Evolutionary conservation across 1,140 invertebrate genomes (phyloP).

Genomic region (Cydia fagiglandana): DNA sequence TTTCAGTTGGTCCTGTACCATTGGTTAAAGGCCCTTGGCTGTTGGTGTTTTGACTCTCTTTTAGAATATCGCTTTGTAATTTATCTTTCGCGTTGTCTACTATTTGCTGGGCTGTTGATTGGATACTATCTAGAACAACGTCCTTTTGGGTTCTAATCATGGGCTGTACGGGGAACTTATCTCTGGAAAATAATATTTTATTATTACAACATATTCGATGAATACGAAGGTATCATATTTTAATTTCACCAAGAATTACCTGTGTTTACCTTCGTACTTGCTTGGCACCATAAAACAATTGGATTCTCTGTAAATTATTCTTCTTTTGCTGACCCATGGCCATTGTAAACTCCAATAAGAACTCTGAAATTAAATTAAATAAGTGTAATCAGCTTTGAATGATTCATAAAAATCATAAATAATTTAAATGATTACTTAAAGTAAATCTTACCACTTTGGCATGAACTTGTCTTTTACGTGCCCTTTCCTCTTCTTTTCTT

Average conservation of each 20-base stretch:
- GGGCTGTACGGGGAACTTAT: conserved; percentile 27
- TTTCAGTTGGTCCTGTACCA: not conserved
- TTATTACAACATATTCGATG: conserved; percentile 31
- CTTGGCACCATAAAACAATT: conserved; percentile 65
- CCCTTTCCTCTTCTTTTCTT: conserved; percentile 42
- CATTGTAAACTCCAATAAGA: conserved; percentile 59
- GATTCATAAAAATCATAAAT: not conserved
- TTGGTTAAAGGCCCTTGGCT: not conserved
- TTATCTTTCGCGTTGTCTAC: not conserved
- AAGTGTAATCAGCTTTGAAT: not conserved
- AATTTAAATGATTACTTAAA: not conserved
- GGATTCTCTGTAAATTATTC: conserved; percentile 59
- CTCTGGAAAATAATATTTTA: conserved; percentile 16
- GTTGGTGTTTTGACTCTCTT: not conserved
- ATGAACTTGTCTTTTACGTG: conserved; percentile 42
- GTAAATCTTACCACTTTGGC: conserved; percentile 45
- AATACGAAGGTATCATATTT: not conserved
- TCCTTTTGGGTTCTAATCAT: conserved; percentile 28
- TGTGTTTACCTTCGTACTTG: conserved; percentile 59
- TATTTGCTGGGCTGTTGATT: not conserved
- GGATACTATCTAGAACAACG: conserved; percentile 25
- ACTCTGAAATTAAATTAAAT: conserved; percentile 46
- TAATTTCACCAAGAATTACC: conserved; percentile 42
- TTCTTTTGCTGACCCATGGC: conserved; percentile 61
- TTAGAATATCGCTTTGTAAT: not conserved